These are phyloP conservation scores for Lepilemur septentrionalis DNA, from an alignment of 2,797 vertebrate species.

Conservation along the genomic window DNA sequence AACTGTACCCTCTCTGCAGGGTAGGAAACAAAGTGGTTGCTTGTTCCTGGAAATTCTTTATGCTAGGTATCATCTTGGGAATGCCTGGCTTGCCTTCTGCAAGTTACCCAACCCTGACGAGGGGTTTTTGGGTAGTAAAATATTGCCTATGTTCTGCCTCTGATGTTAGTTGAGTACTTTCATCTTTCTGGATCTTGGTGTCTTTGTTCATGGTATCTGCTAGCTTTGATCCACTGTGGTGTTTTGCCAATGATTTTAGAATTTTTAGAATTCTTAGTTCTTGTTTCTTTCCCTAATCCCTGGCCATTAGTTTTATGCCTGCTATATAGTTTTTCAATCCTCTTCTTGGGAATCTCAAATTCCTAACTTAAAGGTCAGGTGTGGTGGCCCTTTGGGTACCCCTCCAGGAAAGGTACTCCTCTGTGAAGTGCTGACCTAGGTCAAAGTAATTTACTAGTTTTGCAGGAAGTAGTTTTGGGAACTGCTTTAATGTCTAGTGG, in stretches of 20 bases:
- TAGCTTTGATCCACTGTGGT: neutral
- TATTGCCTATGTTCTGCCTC: neutral
- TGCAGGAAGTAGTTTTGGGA: slow-evolving; percentile 10
- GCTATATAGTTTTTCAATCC: neutral
- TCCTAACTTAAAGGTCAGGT: neutral
- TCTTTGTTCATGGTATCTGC: neutral
- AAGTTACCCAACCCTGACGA: neutral
- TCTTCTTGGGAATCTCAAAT: neutral
- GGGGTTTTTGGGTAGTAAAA: neutral
- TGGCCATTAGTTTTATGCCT: neutral
- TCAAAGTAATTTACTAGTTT: slow-evolving; percentile 27
- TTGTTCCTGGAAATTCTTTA: slow-evolving; percentile 30
- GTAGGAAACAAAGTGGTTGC: neutral
- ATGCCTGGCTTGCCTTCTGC: neutral
- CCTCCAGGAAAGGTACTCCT: neutral
- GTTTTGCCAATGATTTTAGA: slow-evolving; percentile 27
- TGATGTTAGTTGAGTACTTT: neutral
- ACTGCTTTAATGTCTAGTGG: slow-evolving; percentile 2
- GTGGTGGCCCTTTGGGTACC: neutral
- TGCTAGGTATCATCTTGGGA: neutral
- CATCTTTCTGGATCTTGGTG: neutral
- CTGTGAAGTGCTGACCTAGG: neutral
- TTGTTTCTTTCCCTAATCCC: neutral
- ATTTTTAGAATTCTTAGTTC: slow-evolving; percentile 20
- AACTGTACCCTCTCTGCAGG: slow-evolving; percentile 15